Conservation (phyloP, 1,140 invertebrate genomes). For the Apis mellifera region Amel_HAv3.1 CM009937.2:767501-768000, state of each 20-base stretch:
- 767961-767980: conserved; percentile 15
- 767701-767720: background rate
- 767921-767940: background rate
- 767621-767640: conserved; percentile 1
- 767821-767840: conserved; percentile 37
- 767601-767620: conserved; percentile 25
- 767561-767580: conserved; percentile 23
- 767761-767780: background rate
- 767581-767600: conserved; percentile 3
- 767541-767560: conserved; percentile 41
- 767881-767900: background rate
- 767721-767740: conserved; percentile 19
- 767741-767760: background rate
- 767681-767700: background rate
- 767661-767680: background rate
- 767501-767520: conserved; percentile 13
- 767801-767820: conserved; percentile 18
- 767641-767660: background rate
- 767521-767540: conserved; percentile 28
- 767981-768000: conserved; percentile 35
- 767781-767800: background rate
- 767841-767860: conserved; percentile 42
- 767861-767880: conserved; percentile 42
- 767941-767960: background rate
- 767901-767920: conserved; percentile 7